Percentiles rank a stretch among this genome's conserved stretches.
phyloP scores from a whole-genome alignment of 2,113 vertebrate genomes.

The Pachyramphus minor region DNA sequence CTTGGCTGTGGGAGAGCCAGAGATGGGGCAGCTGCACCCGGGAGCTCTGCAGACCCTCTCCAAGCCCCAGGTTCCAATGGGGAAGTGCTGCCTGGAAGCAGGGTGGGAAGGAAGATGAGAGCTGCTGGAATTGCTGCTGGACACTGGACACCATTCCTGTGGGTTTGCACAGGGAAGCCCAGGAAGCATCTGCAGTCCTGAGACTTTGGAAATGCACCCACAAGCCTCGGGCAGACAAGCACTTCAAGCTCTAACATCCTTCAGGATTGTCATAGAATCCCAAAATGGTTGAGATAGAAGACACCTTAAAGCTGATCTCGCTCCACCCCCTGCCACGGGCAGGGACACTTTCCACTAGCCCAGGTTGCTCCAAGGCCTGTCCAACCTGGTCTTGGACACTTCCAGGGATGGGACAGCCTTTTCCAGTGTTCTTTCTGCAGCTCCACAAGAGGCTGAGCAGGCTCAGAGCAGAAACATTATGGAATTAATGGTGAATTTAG shows the following conservation, averaged over 20 bases:
- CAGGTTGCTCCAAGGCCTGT: background rate
- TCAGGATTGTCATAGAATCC: background rate
- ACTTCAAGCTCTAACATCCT: accelerated
- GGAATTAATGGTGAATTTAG: background rate
- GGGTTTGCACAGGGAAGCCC: background rate
- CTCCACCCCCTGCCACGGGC: background rate
- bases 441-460: background rate
- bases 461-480: accelerated
- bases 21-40: background rate
- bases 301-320: background rate
- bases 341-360: background rate
- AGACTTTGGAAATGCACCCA: background rate
- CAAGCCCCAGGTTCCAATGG: accelerated
- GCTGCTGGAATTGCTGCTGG: background rate
- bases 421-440: background rate
- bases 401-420: background rate
- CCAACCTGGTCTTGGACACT: background rate
- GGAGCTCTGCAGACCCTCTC: background rate
- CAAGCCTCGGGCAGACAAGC: background rate
- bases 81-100: background rate
- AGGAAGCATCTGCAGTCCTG: background rate
- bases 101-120: background rate
- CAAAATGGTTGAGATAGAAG: background rate
- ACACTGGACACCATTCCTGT: background rate
- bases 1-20: background rate